phyloP scores from a whole-genome alignment of 2,797 vertebrate species.

The Rhabdomys pumilio region DNA sequence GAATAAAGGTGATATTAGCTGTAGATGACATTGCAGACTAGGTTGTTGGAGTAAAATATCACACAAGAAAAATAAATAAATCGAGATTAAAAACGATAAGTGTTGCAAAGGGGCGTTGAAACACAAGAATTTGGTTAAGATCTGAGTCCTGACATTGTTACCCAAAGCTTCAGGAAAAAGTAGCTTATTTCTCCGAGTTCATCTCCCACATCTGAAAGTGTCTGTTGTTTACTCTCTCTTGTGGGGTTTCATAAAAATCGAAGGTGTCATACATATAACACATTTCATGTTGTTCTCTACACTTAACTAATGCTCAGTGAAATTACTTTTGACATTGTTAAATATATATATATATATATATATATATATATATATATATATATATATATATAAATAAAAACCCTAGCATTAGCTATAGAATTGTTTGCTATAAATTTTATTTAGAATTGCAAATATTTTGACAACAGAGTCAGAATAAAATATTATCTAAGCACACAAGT shows the following conservation, averaged over 20 bases:
- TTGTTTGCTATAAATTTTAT: slow-evolving; percentile 37
- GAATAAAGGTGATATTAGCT: not conserved
- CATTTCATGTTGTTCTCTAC: slow-evolving; percentile 1
- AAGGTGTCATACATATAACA: slow-evolving; percentile 7
- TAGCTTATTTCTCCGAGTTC: slow-evolving; percentile 35
- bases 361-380: too few relatives aligned
- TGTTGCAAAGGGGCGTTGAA: not conserved
- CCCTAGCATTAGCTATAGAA: slow-evolving; percentile 33
- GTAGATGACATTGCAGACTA: not conserved
- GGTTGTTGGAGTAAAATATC: not conserved
- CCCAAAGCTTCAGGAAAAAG: slow-evolving; percentile 18
- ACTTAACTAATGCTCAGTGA: slow-evolving; percentile 55
- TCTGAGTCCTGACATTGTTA: not conserved
- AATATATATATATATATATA: too few relatives aligned
- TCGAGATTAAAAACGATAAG: slow-evolving; percentile 30
- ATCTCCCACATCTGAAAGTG: slow-evolving; percentile 56
- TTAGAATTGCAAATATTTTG: slow-evolving; percentile 50
- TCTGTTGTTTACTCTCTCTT: not conserved
- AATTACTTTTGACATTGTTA: not conserved
- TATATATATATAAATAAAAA: too few relatives aligned
- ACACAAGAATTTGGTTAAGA: not conserved
- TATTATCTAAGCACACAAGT: slow-evolving; percentile 21
- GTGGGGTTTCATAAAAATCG: slow-evolving; percentile 28
- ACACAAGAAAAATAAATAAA: slow-evolving; percentile 57
- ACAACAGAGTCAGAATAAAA: slow-evolving; percentile 61